Evolutionary conservation across 2,888 invertebrate genomes (phyloP).

Genomic region (Chironomus tentans): DNA sequence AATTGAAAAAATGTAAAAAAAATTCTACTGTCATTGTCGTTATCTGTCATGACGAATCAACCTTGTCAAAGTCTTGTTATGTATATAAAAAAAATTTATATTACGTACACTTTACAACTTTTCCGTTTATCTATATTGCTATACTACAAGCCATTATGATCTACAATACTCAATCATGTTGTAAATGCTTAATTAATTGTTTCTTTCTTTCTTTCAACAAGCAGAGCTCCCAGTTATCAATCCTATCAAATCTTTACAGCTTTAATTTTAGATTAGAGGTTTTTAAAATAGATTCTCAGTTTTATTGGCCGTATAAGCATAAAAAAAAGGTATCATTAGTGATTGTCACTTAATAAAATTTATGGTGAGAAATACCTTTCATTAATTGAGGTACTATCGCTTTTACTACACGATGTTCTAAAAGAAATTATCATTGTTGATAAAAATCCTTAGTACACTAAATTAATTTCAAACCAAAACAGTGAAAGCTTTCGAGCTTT

Average conservation of each 20-base stretch:
- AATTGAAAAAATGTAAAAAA: background rate
- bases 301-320: no score
- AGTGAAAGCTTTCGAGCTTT: no score
- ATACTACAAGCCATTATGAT: background rate
- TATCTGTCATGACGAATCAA: slow-evolving; percentile 12
- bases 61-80: slow-evolving; percentile 21
- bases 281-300: no score
- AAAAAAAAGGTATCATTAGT: no score
- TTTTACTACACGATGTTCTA: no score
- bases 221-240: background rate
- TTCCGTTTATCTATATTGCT: background rate
- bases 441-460: no score
- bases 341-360: no score
- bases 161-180: background rate
- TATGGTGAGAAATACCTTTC: no score
- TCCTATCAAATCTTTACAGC: background rate
- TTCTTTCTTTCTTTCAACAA: background rate
- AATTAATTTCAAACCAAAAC: no score
- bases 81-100: background rate
- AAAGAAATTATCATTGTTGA: no score
- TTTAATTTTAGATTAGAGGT: no score
- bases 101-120: background rate
- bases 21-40: background rate
- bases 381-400: no score
- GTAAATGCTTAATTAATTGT: background rate